Conservation (phyloP, 2,113 vertebrate species). For the Speoplatyrhinus poulsoni region DNA sequence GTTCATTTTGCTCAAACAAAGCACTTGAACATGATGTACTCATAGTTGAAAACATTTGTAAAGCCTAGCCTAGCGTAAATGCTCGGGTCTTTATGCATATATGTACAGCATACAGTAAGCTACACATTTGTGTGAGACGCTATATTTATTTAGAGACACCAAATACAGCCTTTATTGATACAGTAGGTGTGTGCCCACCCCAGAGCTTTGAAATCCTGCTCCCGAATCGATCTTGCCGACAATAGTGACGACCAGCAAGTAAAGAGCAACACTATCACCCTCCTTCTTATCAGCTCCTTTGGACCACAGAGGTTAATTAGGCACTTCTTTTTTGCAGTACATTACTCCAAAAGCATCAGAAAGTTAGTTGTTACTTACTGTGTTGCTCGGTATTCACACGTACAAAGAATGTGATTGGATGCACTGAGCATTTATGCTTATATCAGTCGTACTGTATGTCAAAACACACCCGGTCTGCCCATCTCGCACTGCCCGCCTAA, state of each 20-base stretch:
- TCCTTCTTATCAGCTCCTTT: not conserved
- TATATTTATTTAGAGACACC: too few species aligned
- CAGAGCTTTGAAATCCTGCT: too few species aligned
- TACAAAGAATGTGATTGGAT: not conserved
- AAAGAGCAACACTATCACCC: not conserved
- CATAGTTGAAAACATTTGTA: too few species aligned
- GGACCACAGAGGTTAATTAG: not conserved
- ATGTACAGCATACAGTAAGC: too few species aligned
- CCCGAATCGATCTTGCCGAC: too few species aligned
- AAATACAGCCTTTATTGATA: not conserved
- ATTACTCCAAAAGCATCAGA: not conserved
- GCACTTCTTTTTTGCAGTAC: not conserved
- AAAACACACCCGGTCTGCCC: not conserved
- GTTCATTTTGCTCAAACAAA: too few species aligned
- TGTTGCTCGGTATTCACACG: not conserved
- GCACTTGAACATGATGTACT: too few species aligned
- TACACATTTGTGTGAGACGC: too few species aligned
- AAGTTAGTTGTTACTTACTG: not conserved
- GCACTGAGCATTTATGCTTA: not conserved
- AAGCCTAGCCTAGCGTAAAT: too few species aligned
- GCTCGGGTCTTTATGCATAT: too few species aligned
- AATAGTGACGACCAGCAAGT: too few species aligned
- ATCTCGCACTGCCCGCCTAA: too few species aligned
- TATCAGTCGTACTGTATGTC: not conserved
- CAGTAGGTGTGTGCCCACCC: conserved; percentile 12